Conservation (phyloP, 2,888 invertebrate genomes). For the Dorcus parallelipipedus region DNA sequence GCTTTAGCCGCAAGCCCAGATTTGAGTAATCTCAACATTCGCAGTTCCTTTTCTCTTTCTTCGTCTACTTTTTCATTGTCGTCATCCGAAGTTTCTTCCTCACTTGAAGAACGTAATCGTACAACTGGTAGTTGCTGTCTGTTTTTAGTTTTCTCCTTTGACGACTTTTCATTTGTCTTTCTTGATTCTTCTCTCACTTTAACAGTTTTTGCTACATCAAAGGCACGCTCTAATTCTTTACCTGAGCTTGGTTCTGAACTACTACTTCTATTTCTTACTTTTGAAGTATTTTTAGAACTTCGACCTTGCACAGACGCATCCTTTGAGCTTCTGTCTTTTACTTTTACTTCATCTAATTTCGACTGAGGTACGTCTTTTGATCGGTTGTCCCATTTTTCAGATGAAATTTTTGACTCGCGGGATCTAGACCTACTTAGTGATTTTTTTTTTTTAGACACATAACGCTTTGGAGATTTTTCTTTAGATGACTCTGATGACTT, state of each 20-base stretch:
- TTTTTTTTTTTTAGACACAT: conserved; percentile 3
- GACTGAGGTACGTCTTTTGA: not conserved
- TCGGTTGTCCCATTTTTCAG: not conserved
- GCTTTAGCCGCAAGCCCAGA: conserved; percentile 68
- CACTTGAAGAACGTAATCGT: conserved; percentile 55
- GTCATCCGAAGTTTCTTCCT: conserved; percentile 52
- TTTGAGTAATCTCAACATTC: conserved; percentile 63
- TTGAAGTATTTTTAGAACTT: not conserved
- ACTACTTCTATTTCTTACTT: conserved; percentile 3
- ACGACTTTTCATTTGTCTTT: conserved; percentile 2
- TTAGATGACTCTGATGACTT: no score
- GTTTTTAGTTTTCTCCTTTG: conserved; percentile 8
- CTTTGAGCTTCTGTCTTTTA: not conserved
- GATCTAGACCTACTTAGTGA: conserved; percentile 12
- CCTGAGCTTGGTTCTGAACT: conserved; percentile 4
- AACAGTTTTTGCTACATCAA: not conserved
- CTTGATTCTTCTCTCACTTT: conserved; percentile 21
- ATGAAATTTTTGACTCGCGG: not conserved
- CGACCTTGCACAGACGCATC: not conserved
- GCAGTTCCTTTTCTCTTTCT: conserved; percentile 64
- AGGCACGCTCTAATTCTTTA: conserved; percentile 2
- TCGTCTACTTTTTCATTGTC: conserved; percentile 52
- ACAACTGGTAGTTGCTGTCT: conserved; percentile 51
- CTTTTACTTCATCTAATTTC: not conserved
- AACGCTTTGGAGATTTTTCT: no score